These are phyloP conservation scores for Threskiornis aethiopicus DNA, from an alignment of 2,797 vertebrate species.

Conservation along the genomic window DNA sequence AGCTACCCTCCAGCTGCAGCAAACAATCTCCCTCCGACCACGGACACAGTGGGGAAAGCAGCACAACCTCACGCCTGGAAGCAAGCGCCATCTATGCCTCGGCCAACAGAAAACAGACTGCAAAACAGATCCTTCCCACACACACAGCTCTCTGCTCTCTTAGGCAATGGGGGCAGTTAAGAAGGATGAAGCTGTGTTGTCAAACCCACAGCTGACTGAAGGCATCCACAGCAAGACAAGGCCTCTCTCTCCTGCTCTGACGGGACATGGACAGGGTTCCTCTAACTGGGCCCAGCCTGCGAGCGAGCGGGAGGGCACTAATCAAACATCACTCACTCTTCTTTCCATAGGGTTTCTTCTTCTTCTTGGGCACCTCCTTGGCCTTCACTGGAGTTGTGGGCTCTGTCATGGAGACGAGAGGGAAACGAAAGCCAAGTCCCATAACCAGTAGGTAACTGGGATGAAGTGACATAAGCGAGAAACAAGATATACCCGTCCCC, in stretches of 20 bases:
- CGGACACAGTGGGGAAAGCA: not conserved
- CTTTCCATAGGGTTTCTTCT: conserved; percentile 78
- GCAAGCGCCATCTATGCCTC: not conserved
- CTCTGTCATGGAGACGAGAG: conserved; percentile 67
- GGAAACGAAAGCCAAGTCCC: conserved; percentile 41
- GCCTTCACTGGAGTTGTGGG: conserved; percentile 68
- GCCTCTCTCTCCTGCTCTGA: conserved; percentile 60
- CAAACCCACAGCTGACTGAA: not conserved
- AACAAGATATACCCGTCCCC: conserved; percentile 22
- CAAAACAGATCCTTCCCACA: not conserved
- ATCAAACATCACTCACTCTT: conserved; percentile 74
- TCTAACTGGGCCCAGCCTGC: conserved; percentile 63
- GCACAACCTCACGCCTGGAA: conserved; percentile 49
- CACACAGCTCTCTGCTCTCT: not conserved
- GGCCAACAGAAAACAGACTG: not conserved
- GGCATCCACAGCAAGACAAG: conserved; percentile 42
- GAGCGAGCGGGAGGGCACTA: conserved; percentile 46
- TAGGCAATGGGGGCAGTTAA: not conserved
- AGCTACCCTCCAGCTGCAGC: not conserved
- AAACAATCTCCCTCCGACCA: not conserved
- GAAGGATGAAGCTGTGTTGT: conserved; percentile 12
- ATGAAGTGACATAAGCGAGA: conserved; percentile 49
- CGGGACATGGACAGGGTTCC: conserved; percentile 1
- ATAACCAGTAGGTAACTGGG: conserved; percentile 56
- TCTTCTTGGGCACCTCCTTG: conserved; percentile 77